Percentiles rank a stretch among this genome's conserved stretches.
Evolutionary conservation across 2,888 invertebrate species (phyloP).

Genomic region (Amiota communis): DNA sequence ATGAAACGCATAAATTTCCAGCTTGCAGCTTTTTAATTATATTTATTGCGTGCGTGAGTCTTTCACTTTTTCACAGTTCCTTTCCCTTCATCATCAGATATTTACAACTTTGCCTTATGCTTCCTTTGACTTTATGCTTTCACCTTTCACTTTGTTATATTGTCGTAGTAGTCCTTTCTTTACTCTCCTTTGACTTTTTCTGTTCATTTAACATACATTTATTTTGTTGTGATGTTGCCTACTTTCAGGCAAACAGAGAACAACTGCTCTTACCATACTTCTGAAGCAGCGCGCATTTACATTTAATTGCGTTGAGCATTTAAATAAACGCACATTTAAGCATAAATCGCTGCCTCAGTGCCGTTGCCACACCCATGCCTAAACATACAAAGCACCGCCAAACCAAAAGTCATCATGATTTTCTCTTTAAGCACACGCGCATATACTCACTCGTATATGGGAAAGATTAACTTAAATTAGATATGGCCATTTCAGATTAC

Average conservation of each 20-base stretch:
- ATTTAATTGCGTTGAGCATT: conserved; percentile 15
- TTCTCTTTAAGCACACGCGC: background rate
- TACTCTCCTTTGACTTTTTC: background rate
- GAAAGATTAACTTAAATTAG: conserved; percentile 20
- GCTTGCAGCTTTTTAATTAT: conserved; percentile 59
- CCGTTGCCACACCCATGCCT: background rate
- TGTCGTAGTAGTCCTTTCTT: too few relatives aligned
- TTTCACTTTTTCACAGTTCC: background rate
- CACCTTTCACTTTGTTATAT: too few relatives aligned
- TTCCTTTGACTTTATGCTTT: conserved; percentile 15
- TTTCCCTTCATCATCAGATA: background rate
- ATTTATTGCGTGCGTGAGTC: conserved; percentile 50
- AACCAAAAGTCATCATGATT: conserved; percentile 6
- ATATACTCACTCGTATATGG: background rate
- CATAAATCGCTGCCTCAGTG: conserved; percentile 12
- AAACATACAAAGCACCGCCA: background rate
- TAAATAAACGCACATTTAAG: conserved; percentile 17
- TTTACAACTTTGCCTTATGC: background rate
- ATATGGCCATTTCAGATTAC: conserved; percentile 11
- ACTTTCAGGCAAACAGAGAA: background rate
- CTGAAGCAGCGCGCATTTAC: background rate
- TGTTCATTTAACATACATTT: conserved; percentile 5
- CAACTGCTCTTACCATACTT: background rate
- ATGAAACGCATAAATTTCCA: conserved; percentile 37
- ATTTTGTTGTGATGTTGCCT: background rate